Evolutionary conservation across 1,140 invertebrate species (phyloP).

Genomic region (Euborellia annulipes): DNA sequence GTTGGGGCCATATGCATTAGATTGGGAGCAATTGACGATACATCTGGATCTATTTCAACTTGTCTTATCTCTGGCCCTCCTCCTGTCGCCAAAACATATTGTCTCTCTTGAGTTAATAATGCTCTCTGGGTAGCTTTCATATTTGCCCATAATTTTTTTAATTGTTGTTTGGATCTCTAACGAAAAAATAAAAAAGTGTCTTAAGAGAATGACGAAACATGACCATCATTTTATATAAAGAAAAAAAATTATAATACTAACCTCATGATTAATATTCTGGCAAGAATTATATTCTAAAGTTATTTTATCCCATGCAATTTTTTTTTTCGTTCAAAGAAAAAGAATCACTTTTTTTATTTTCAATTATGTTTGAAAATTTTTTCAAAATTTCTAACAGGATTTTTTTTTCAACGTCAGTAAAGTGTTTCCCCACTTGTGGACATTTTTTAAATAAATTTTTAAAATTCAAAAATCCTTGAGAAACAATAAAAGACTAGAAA

Average conservation of each 20-base stretch:
- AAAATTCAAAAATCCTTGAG: too few species aligned
- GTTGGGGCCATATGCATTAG: neutral
- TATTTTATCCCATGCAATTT: neutral
- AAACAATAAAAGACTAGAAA: too few species aligned
- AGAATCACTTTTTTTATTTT: neutral
- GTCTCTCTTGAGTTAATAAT: neutral
- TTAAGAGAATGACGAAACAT: neutral
- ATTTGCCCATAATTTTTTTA: conserved; percentile 1
- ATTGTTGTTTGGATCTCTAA: neutral
- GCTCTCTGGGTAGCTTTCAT: neutral
- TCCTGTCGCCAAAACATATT: neutral
- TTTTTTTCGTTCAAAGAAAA: neutral
- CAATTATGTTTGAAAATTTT: neutral
- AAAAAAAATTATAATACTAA: neutral
- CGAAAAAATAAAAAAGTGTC: neutral
- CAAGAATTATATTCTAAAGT: neutral
- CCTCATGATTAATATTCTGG: neutral
- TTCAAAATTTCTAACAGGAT: conserved; percentile 1
- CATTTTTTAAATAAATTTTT: too few species aligned
- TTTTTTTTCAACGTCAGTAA: too few species aligned
- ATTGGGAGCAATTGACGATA: neutral
- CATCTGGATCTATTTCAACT: neutral
- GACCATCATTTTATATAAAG: neutral
- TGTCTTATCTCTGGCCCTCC: neutral
- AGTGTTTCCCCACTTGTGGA: too few species aligned